Conservation (phyloP, 92 coral and sea anemone genomes). For the Pocillopora meandrina region DNA sequence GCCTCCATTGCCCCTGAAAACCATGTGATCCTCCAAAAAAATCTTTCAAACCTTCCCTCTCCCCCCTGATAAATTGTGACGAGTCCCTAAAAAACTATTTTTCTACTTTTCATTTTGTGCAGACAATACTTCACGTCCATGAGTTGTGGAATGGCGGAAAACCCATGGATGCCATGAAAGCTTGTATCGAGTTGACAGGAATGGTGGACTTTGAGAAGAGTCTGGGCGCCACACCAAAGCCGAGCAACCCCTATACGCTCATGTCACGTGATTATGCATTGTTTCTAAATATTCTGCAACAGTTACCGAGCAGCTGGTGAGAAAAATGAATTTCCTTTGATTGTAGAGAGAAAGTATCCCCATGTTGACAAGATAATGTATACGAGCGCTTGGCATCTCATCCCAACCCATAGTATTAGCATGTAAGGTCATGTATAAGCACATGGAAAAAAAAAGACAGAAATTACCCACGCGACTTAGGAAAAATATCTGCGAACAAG, state of each 20-base stretch:
- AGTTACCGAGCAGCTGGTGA: constrained; percentile 75
- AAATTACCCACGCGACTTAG: too few relatives aligned
- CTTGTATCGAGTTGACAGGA: constrained; percentile 75
- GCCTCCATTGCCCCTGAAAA: too few relatives aligned
- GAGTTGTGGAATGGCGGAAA: constrained; percentile 72
- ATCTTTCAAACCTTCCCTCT: too few relatives aligned
- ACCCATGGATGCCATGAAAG: constrained; percentile 60
- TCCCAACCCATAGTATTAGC: too few relatives aligned
- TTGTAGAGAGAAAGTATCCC: neutral
- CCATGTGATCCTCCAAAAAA: too few relatives aligned
- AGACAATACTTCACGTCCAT: constrained; percentile 71
- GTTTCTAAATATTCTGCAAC: constrained; percentile 81
- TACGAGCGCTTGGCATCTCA: too few relatives aligned
- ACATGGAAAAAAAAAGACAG: too few relatives aligned
- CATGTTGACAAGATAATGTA: neutral
- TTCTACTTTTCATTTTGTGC: too few relatives aligned
- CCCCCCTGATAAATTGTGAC: too few relatives aligned
- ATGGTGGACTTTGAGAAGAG: constrained; percentile 33
- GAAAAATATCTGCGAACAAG: too few relatives aligned
- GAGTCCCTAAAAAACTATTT: neutral
- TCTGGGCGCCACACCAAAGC: neutral
- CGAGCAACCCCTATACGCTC: neutral
- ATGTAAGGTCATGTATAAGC: too few relatives aligned
- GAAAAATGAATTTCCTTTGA: neutral
- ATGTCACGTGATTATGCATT: constrained; percentile 62